Conservation (phyloP, 2,113 vertebrate species). For the Dipodomys spectabilis region DNA sequence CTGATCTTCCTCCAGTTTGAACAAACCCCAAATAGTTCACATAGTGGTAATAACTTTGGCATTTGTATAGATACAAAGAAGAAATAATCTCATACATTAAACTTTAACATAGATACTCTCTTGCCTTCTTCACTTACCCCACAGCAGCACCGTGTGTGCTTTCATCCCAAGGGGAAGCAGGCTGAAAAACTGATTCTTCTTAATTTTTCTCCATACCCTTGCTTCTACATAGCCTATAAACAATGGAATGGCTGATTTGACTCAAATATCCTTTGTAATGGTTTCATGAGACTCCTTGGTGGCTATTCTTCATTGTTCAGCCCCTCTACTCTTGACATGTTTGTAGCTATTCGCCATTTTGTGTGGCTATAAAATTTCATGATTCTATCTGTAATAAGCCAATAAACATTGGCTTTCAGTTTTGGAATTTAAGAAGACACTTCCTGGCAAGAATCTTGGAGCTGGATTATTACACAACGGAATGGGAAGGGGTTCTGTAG, state of each 20-base stretch:
- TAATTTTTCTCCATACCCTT: not conserved
- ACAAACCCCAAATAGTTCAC: not conserved
- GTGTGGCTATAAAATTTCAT: not conserved
- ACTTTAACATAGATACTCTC: not conserved
- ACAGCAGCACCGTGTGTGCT: not conserved
- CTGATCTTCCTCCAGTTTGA: not conserved
- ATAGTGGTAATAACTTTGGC: not conserved
- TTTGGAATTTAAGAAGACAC: not conserved
- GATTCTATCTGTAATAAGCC: not conserved
- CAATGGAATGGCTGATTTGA: not conserved
- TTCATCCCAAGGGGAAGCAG: not conserved
- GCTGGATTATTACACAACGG: not conserved
- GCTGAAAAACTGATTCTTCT: slow-evolving; percentile 9
- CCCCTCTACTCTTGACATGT: not conserved
- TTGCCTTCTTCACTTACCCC: not conserved
- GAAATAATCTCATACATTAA: not conserved
- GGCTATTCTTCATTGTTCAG: not conserved
- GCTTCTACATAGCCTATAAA: not conserved
- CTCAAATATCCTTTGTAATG: slow-evolving; percentile 3
- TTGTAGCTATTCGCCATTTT: not conserved
- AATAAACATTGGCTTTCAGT: not conserved
- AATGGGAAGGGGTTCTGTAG: not conserved
- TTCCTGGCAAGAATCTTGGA: not conserved
- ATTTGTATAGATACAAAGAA: not conserved
- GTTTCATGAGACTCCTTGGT: not conserved